A percentile compares a stretch with the other conserved stretches of the same genome.
Conservation (phyloP, 2,888 invertebrate species). For the Microplitis manilae region DNA sequence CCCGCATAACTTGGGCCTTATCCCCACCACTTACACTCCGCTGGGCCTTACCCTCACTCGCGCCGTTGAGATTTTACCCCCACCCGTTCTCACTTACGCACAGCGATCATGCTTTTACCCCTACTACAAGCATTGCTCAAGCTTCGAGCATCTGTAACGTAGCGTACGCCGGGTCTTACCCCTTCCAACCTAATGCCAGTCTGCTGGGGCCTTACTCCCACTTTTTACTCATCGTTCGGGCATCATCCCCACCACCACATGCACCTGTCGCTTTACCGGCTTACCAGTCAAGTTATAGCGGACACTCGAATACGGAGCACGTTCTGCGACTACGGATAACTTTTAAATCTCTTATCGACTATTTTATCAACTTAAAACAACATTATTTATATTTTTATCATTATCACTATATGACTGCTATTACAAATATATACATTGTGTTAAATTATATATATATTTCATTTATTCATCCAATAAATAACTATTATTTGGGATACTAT, state of each 20-base stretch:
- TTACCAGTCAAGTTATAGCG: slow-evolving; percentile 18
- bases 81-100: not conserved
- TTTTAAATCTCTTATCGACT: not conserved
- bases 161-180: not conserved
- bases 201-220: slow-evolving; percentile 1
- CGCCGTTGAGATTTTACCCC: not conserved
- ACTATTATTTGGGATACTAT: no score
- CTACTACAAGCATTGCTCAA: no score
- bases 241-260: not conserved
- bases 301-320: not conserved
- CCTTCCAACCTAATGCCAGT: not conserved
- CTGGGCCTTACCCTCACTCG: not conserved
- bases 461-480: no score
- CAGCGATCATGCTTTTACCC: no score
- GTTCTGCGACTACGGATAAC: not conserved
- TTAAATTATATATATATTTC: no score
- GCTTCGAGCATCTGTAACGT: no score
- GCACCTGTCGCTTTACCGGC: slow-evolving; percentile 38
- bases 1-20: slow-evolving; percentile 15
- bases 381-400: no score
- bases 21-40: no score
- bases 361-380: not conserved
- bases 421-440: no score
- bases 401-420: no score
- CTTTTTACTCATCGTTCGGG: not conserved